Conservation (phyloP, 1,140 invertebrate species). For the Radopholus similis region DNA sequence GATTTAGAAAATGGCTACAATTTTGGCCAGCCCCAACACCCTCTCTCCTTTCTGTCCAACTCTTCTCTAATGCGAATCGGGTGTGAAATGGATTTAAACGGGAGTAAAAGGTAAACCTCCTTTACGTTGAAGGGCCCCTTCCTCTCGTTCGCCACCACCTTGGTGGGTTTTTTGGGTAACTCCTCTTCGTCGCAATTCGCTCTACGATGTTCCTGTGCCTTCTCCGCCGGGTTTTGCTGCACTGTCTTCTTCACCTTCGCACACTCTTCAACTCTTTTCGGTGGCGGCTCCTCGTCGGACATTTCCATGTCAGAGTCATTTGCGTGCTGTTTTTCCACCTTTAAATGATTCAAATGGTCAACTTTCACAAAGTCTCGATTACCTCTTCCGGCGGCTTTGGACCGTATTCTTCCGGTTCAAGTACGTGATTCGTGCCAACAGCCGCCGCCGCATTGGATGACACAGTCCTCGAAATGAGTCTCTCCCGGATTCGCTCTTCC, state of each 20-base stretch:
- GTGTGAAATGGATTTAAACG: neutral
- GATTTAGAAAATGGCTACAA: neutral
- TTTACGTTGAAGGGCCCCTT: neutral
- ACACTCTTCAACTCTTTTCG: too few relatives aligned
- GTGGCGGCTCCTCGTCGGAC: conserved; percentile 14
- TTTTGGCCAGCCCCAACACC: neutral
- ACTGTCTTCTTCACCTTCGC: neutral
- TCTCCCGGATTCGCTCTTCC: conserved; percentile 1
- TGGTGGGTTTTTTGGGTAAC: neutral
- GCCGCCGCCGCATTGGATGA: neutral
- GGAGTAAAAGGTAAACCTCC: conserved; percentile 8
- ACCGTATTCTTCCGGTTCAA: neutral
- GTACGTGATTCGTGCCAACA: neutral
- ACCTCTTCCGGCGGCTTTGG: conserved; percentile 10
- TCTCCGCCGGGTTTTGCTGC: neutral
- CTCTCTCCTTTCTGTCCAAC: neutral
- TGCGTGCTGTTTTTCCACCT: neutral
- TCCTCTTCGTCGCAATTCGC: neutral
- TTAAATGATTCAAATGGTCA: neutral
- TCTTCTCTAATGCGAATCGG: neutral
- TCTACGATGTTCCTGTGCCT: neutral
- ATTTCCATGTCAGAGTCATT: conserved; percentile 19
- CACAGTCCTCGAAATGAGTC: neutral
- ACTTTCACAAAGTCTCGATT: neutral
- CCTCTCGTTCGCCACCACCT: neutral